phyloP scores from a whole-genome alignment of 2,888 invertebrate species.

The Lasiommata megera region DNA sequence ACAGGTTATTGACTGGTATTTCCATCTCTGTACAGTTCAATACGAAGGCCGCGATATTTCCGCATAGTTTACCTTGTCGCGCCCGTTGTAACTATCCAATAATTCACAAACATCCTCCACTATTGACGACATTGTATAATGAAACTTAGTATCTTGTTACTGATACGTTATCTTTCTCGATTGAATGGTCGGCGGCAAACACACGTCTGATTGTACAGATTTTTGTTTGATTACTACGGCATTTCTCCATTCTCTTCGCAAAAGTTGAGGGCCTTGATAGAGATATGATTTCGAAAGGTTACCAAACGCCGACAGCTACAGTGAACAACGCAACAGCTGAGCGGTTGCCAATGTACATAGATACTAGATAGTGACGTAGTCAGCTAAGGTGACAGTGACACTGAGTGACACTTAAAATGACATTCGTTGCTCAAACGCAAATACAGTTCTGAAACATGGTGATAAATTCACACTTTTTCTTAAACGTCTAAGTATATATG shows the following conservation, averaged over 20 bases:
- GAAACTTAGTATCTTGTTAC: slow-evolving; percentile 26
- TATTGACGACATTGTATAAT: slow-evolving; percentile 55
- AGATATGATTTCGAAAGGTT: slow-evolving; percentile 57
- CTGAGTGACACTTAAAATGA: not conserved
- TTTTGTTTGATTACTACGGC: slow-evolving; percentile 48
- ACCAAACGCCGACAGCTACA: slow-evolving; percentile 35
- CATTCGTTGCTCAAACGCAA: too few species aligned
- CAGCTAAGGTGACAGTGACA: not conserved
- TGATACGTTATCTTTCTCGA: slow-evolving; percentile 42
- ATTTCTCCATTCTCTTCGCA: slow-evolving; percentile 55
- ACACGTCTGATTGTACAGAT: slow-evolving; percentile 45
- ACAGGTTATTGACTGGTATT: slow-evolving; percentile 44
- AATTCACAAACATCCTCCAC: slow-evolving; percentile 84
- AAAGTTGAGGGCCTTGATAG: slow-evolving; percentile 48
- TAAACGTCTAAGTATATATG: too few species aligned
- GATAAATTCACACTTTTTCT: too few species aligned
- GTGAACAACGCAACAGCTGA: slow-evolving; percentile 20
- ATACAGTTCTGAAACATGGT: not conserved
- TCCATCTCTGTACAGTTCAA: slow-evolving; percentile 46
- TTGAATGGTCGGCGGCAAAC: slow-evolving; percentile 10
- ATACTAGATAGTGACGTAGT: not conserved
- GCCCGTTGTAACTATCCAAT: slow-evolving; percentile 90
- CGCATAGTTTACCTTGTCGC: slow-evolving; percentile 87
- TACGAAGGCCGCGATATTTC: slow-evolving; percentile 56
- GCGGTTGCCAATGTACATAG: not conserved